phyloP scores from a whole-genome alignment of 2,888 invertebrate genomes.

The Euphydryas editha region DNA sequence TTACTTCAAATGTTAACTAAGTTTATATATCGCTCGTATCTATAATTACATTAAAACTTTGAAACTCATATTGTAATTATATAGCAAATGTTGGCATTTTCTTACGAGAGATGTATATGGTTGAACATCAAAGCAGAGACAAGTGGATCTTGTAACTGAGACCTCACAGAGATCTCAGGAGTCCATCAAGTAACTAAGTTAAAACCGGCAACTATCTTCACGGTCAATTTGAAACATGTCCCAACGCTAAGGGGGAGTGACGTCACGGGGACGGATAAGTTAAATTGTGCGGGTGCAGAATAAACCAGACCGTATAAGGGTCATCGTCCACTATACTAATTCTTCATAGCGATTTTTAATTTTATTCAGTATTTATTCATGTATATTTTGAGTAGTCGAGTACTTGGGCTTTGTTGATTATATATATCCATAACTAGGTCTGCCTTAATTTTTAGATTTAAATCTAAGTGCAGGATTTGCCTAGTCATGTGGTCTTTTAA shows the following conservation, averaged over 20 bases:
- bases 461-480: too few relatives aligned
- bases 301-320: constrained; percentile 22
- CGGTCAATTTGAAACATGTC: constrained; percentile 57
- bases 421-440: too few relatives aligned
- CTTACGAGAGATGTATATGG: constrained; percentile 5
- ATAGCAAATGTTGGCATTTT: neutral
- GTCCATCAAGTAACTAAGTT: constrained; percentile 41
- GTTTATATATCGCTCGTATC: neutral
- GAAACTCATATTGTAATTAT: neutral
- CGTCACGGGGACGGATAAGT: constrained; percentile 34
- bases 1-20: too few relatives aligned
- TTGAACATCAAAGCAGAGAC: constrained; percentile 11
- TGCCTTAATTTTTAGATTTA: too few relatives aligned
- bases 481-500: too few relatives aligned
- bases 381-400: too few relatives aligned
- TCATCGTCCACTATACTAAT: constrained; percentile 1
- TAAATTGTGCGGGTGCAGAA: constrained; percentile 35
- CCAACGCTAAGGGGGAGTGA: constrained; percentile 33
- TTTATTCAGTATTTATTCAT: too few relatives aligned
- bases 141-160: constrained; percentile 13
- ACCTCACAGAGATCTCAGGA: constrained; percentile 11
- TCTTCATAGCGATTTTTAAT: neutral
- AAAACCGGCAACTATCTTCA: constrained; percentile 50
- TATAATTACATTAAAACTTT: neutral
- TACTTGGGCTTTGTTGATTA: too few relatives aligned